Evolutionary conservation across 2,113 vertebrate species (phyloP).

Genomic region (Pteronura brasiliensis): DNA sequence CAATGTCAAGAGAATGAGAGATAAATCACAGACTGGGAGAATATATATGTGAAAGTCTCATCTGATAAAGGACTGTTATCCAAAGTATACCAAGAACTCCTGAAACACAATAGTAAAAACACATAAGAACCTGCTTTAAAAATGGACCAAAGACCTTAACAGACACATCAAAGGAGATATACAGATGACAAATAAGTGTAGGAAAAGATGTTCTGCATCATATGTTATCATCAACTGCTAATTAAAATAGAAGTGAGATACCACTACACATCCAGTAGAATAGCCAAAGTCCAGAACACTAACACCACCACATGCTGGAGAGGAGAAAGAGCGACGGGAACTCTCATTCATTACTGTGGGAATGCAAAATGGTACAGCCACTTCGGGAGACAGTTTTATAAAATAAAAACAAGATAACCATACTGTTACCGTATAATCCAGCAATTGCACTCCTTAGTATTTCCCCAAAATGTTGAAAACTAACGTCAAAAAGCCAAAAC

Average conservation of each 20-base stretch:
- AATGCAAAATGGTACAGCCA: neutral
- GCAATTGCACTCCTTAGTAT: neutral
- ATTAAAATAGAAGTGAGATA: neutral
- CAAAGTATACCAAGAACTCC: neutral
- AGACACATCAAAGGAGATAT: neutral
- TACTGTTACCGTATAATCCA: neutral
- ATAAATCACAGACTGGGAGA: neutral
- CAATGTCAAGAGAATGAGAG: neutral
- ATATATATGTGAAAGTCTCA: neutral
- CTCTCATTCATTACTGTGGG: neutral
- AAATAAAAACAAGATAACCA: neutral
- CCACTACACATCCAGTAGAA: neutral
- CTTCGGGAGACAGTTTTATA: neutral
- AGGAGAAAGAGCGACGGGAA: neutral
- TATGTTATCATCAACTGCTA: neutral
- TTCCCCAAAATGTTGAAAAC: neutral
- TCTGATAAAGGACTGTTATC: neutral
- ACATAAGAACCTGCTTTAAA: neutral
- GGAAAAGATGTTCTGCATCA: neutral
- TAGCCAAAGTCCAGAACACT: neutral
- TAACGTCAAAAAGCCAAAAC: neutral
- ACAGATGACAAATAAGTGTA: neutral
- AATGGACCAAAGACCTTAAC: neutral
- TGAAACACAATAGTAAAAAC: neutral
- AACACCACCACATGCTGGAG: neutral